phyloP scores from a whole-genome alignment of 2,888 invertebrate species.

The Apodemia hepburni region DNA sequence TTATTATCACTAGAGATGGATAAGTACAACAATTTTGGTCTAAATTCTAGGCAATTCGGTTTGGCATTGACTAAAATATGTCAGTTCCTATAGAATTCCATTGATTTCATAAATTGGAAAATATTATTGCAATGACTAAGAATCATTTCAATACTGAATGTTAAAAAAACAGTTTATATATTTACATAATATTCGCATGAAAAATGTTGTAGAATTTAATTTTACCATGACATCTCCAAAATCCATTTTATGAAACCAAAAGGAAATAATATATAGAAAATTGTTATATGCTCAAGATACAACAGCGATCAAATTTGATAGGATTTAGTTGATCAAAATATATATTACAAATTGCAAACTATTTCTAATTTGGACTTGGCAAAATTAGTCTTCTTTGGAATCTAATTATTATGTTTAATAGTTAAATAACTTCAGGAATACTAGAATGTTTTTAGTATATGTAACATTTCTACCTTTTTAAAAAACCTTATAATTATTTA shows the following conservation, averaged over 20 bases:
- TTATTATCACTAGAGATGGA: constrained; percentile 59
- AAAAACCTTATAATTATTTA: too few species aligned
- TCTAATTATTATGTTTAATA: too few species aligned
- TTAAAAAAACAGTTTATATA: too few species aligned
- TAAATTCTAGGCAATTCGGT: constrained; percentile 72
- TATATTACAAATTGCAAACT: not conserved
- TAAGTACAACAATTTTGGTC: constrained; percentile 73
- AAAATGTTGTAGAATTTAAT: too few species aligned
- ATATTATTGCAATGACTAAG: too few species aligned
- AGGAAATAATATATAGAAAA: not conserved
- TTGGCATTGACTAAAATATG: constrained; percentile 39
- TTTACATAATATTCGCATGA: too few species aligned
- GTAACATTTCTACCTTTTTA: too few species aligned
- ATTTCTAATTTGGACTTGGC: not conserved
- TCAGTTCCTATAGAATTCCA: constrained; percentile 37
- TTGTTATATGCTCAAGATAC: not conserved
- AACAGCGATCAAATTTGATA: not conserved
- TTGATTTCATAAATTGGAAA: not conserved
- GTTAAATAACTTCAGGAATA: too few species aligned
- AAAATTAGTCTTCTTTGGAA: not conserved
- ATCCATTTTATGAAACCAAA: not conserved
- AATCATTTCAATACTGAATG: too few species aligned
- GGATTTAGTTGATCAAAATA: not conserved
- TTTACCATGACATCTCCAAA: too few species aligned
- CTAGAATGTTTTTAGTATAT: too few species aligned